Evolutionary conservation across 2,113 vertebrate species (phyloP).

Genomic region (Abramis brama): DNA sequence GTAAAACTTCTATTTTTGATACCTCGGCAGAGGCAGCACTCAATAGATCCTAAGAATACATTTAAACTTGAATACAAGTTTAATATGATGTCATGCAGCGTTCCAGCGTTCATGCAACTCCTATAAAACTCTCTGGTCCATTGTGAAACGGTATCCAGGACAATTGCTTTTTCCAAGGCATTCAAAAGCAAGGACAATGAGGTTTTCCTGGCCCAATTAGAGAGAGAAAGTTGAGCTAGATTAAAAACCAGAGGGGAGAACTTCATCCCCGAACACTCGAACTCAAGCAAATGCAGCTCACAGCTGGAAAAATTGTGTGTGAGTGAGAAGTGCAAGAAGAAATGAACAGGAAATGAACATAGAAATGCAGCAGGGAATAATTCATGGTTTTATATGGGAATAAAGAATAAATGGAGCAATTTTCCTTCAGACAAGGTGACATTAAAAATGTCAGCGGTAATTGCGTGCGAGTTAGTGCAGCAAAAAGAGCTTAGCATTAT

Average conservation of each 20-base stretch:
- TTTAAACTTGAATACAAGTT: neutral
- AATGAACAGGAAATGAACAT: constrained; percentile 41
- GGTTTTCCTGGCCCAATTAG: constrained; percentile 14
- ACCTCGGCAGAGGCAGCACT: neutral
- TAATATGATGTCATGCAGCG: neutral
- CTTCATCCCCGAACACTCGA: constrained; percentile 1
- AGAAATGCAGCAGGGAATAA: constrained; percentile 37
- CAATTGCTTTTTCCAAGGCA: constrained; percentile 10
- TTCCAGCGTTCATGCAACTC: neutral
- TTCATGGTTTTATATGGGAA: constrained; percentile 50
- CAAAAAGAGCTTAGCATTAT: constrained; percentile 42
- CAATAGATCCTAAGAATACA: neutral
- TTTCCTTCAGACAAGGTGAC: constrained; percentile 50
- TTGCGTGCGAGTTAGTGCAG: constrained; percentile 44
- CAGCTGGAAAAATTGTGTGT: constrained; percentile 25
- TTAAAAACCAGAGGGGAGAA: constrained; percentile 30
- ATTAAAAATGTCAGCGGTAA: constrained; percentile 62
- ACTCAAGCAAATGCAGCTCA: constrained; percentile 24
- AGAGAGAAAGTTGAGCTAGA: constrained; percentile 27
- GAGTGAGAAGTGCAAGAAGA: constrained; percentile 5
- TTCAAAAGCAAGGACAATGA: constrained; percentile 29
- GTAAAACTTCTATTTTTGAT: neutral
- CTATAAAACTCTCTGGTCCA: neutral
- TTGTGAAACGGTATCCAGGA: constrained; percentile 16
- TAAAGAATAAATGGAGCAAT: constrained; percentile 51